These are phyloP conservation scores for Poeciliopsis retropinna DNA, from an alignment of 2,113 vertebrate genomes.

Conservation along the genomic window DNA sequence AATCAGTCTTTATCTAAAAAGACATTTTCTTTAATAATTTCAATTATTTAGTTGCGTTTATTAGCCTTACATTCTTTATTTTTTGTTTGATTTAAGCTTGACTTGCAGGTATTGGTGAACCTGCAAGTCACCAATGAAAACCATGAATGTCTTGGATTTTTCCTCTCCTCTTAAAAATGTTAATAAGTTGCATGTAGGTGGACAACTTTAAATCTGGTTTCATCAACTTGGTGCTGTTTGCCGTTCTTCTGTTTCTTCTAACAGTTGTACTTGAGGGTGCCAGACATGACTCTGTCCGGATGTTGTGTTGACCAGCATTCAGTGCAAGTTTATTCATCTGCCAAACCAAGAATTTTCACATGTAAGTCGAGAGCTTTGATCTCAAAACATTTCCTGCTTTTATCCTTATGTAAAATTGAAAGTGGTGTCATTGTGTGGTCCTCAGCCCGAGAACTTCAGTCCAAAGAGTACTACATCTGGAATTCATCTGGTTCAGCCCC, in stretches of 20 bases:
- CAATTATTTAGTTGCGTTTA: no score
- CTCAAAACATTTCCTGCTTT: background rate
- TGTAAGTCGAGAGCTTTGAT: conserved; percentile 77
- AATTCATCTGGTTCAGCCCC: conserved; percentile 92
- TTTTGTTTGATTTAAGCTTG: background rate
- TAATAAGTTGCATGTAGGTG: background rate
- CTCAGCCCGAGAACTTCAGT: conserved; percentile 88
- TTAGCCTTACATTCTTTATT: no score
- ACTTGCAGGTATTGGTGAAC: background rate
- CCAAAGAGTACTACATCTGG: conserved; percentile 94
- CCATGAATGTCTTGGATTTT: no score
- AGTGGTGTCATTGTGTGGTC: background rate
- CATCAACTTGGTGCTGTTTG: background rate
- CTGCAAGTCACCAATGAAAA: no score
- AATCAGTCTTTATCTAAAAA: no score
- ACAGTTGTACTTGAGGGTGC: conserved; percentile 90
- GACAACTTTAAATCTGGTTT: background rate
- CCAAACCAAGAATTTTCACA: conserved; percentile 88
- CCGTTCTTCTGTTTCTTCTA: background rate
- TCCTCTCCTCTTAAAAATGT: background rate
- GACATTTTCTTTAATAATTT: no score
- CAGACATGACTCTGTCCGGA: conserved; percentile 91
- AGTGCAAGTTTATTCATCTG: conserved; percentile 88
- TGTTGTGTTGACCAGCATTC: conserved; percentile 93
- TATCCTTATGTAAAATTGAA: background rate